Base-by-base conservation (phyloP, 2,113 vertebrate species). In the Gavia stellata region DNA sequence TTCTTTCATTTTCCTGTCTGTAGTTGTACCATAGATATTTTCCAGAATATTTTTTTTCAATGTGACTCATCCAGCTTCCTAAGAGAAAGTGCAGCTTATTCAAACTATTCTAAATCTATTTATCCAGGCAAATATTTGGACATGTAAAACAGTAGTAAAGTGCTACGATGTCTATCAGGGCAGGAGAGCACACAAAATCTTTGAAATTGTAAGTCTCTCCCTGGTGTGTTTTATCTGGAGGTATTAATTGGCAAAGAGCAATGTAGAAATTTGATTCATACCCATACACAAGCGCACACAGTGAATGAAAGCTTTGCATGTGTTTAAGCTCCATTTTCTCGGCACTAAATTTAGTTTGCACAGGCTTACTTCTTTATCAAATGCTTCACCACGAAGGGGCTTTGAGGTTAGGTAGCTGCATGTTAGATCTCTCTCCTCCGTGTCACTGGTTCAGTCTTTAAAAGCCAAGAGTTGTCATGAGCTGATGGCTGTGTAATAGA, bases 101-200 rank as follows among this genome's bases (percentile, higher is more conserved):
- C 91, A 94, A 95, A 92, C 82, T 81, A 16, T 58, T 94, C 78
- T 75, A 89, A 83, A 88, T 81, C 96, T 97, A 86, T 93, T 96
- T 90, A 96, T 79, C 86, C 88, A 67, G 92, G 92, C 91, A 97
- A 97, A 97, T 97, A 96, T 97, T 96, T 97, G 95, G 87, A 94
- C 92, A 83, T 88, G 73, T 94, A 68, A 92, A 96, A 21, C 38
- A 75, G 92, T 13, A 85, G 84, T 65, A 55, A 90, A 91, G 84
- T 83, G 66, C 83, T 87, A 12, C 1, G 10, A 55, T 82, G 91
- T 72, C 89, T 97, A 21, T 96, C 80, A 90, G 96, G 89, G 73
- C 92, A 94, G 77, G 21, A 66, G 82, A 84, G 87, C 88, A 63
- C 73, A 93, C 52, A 62, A 38, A 85, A 74, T 33, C 59, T 63